phyloP scores from a whole-genome alignment of 2,797 vertebrate species.

The Meda fulgida region DNA sequence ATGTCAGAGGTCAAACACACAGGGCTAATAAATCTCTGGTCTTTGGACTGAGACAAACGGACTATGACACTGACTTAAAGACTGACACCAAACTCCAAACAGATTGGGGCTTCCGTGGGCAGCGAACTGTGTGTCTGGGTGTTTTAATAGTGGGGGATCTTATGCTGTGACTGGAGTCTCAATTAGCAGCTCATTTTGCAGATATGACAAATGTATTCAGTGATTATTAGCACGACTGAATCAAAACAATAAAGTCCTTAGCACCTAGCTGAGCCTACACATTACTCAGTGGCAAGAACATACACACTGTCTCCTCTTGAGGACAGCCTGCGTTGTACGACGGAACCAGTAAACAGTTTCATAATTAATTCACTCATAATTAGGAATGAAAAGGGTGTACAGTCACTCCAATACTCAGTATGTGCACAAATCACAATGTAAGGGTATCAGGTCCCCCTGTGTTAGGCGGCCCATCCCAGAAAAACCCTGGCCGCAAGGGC shows the following conservation, averaged over 20 bases:
- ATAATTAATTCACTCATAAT: background rate
- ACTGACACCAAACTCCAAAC: constrained; percentile 11
- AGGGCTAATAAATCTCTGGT: background rate
- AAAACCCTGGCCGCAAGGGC: too few species aligned
- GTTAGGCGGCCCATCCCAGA: too few species aligned
- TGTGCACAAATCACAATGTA: too few species aligned
- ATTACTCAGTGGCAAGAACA: constrained; percentile 13
- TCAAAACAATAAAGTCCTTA: constrained; percentile 36
- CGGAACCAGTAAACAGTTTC: background rate
- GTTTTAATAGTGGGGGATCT: background rate
- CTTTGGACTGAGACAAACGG: background rate
- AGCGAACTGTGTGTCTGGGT: background rate
- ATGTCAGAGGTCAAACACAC: constrained; percentile 28
- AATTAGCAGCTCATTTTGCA: constrained; percentile 37
- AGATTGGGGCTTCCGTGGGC: background rate
- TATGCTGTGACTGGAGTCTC: constrained; percentile 17
- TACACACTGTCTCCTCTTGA: background rate
- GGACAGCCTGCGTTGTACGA: background rate
- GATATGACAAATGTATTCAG: constrained; percentile 42
- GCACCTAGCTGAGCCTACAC: background rate
- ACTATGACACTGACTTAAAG: constrained; percentile 4
- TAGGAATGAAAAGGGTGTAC: too few species aligned
- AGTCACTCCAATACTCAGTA: too few species aligned
- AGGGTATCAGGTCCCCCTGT: too few species aligned
- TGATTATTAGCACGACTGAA: constrained; percentile 44